phyloP scores from a whole-genome alignment of 2,113 vertebrate species.

The Progne subis region DNA sequence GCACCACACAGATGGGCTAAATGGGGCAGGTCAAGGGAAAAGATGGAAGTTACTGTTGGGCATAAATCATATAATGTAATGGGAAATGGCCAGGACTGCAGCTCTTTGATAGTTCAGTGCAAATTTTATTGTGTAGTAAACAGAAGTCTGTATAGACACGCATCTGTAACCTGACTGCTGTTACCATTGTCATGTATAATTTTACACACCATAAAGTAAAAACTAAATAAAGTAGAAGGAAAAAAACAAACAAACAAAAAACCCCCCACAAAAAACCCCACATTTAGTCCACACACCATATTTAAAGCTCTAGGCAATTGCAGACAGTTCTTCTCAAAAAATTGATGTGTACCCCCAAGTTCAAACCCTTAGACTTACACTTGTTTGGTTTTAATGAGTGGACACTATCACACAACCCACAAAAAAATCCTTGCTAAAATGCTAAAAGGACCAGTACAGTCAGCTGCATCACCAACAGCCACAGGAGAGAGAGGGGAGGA shows the following conservation, averaged over 20 bases:
- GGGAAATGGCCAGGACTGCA: background rate
- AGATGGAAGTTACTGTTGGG: background rate
- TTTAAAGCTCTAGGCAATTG: background rate
- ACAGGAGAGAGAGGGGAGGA: background rate
- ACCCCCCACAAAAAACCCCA: background rate
- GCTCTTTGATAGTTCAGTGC: background rate
- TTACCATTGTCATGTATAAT: background rate
- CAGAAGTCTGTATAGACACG: rapidly evolving
- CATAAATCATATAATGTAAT: background rate
- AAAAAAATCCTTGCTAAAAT: background rate
- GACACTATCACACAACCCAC: background rate
- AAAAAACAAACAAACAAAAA: background rate
- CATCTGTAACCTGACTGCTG: background rate
- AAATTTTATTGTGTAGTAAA: background rate
- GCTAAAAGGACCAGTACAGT: background rate
- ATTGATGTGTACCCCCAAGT: background rate
- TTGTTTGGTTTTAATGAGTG: background rate
- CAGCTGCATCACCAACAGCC: background rate
- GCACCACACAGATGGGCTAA: background rate
- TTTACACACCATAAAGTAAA: background rate
- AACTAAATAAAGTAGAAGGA: background rate
- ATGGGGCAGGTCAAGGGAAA: background rate
- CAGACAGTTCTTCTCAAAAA: background rate
- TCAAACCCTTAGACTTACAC: background rate
- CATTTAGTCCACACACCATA: background rate